Conservation (phyloP, 1,140 invertebrate genomes). For the Daktulosphaira vitifoliae region DNA sequence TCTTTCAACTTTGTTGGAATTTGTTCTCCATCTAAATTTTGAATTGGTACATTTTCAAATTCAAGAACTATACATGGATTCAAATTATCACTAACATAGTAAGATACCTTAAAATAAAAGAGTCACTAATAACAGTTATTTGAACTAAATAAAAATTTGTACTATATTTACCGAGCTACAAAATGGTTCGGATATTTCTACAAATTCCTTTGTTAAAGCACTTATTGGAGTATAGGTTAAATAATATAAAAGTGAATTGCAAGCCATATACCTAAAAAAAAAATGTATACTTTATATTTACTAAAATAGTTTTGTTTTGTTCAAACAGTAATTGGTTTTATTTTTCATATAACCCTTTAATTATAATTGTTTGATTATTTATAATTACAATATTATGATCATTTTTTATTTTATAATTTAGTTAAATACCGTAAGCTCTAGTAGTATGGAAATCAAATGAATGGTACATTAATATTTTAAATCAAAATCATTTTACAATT, state of each 20-base stretch:
- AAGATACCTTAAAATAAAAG: constrained; percentile 53
- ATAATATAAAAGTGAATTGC: constrained; percentile 69
- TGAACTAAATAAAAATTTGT: background rate
- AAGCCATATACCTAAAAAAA: constrained; percentile 49
- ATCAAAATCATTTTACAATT: no score
- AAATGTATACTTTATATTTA: constrained; percentile 37
- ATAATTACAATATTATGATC: no score
- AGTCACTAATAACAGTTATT: no score
- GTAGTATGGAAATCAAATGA: no score
- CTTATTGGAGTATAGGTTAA: constrained; percentile 73
- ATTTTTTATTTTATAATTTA: no score
- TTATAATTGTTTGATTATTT: no score
- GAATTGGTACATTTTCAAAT: constrained; percentile 67
- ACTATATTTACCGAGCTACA: constrained; percentile 62
- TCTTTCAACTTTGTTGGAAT: constrained; percentile 49
- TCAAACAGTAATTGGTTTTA: no score
- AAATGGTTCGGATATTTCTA: constrained; percentile 71
- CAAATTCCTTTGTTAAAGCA: constrained; percentile 73
- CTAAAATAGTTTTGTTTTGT: no score
- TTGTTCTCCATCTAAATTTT: constrained; percentile 54
- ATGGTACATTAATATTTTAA: no score
- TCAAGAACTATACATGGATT: constrained; percentile 57
- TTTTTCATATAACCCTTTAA: no score
- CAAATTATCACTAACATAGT: constrained; percentile 63
- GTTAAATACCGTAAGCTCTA: no score